These are phyloP conservation scores for Nestor notabilis DNA, from an alignment of 2,113 vertebrate genomes.

Conservation along the genomic window DNA sequence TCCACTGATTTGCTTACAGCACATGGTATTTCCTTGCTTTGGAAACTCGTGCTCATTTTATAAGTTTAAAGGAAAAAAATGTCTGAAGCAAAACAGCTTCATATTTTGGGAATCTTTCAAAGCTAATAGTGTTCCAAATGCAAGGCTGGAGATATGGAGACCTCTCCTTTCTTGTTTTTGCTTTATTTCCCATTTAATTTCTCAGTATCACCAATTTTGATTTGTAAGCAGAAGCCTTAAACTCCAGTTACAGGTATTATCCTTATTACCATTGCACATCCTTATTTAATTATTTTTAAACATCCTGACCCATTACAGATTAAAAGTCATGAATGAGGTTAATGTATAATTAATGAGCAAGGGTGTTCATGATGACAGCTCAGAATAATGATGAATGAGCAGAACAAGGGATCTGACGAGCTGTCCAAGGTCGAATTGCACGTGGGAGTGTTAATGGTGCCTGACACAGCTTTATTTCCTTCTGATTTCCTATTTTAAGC, in stretches of 20 bases:
- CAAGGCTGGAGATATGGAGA: not conserved
- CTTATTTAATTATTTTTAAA: slow-evolving; percentile 58
- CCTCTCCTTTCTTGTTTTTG: not conserved
- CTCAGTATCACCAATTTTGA: not conserved
- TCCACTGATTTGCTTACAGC: not conserved
- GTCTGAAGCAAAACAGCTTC: not conserved
- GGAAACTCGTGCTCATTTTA: not conserved
- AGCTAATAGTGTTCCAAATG: not conserved
- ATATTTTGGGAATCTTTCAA: not conserved
- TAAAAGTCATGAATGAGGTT: slow-evolving; percentile 61
- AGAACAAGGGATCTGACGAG: slow-evolving; percentile 13
- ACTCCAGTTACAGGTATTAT: not conserved
- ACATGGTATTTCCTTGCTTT: not conserved
- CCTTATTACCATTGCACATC: not conserved
- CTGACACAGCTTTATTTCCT: slow-evolving; percentile 39
- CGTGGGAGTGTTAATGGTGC: slow-evolving; percentile 1
- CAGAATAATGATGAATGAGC: slow-evolving; percentile 69
- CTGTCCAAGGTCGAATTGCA: slow-evolving; percentile 51
- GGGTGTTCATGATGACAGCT: slow-evolving; percentile 10
- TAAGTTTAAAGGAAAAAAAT: not conserved
- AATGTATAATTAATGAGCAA: slow-evolving; percentile 69
- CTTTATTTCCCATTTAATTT: not conserved
- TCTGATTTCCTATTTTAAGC: slow-evolving; percentile 35
- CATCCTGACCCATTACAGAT: slow-evolving; percentile 50
- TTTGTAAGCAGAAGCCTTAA: slow-evolving; percentile 1